These are phyloP conservation scores for Papilio glaucus DNA, from an alignment of 1,140 invertebrate species.

Conservation along the genomic window DNA sequence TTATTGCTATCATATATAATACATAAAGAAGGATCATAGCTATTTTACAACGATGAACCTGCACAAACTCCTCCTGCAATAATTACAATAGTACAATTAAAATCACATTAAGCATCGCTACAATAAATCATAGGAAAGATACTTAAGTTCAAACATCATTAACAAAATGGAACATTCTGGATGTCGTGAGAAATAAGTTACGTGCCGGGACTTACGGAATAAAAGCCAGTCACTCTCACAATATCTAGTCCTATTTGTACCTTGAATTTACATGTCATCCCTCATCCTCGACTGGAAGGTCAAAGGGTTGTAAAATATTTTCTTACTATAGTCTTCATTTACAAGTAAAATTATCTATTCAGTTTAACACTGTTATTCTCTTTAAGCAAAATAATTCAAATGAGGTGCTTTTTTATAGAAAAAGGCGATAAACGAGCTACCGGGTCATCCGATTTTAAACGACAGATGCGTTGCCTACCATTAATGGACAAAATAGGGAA, in stretches of 20 bases:
- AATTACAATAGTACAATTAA: no score
- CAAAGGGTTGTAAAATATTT: background rate
- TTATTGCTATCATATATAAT: no score
- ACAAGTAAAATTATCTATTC: background rate
- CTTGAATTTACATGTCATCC: slow-evolving; percentile 21
- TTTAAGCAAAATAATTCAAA: no score
- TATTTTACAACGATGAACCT: no score
- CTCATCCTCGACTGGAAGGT: slow-evolving; percentile 22
- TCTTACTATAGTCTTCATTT: background rate
- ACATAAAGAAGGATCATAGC: no score
- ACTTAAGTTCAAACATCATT: slow-evolving; percentile 4
- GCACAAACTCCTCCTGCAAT: no score
- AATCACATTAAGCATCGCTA: background rate
- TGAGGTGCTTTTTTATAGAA: no score
- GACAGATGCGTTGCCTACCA: no score
- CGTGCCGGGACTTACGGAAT: slow-evolving; percentile 17
- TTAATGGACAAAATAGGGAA: no score
- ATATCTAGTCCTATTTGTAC: background rate
- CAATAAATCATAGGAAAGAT: background rate
- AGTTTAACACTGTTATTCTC: background rate
- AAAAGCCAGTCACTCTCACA: slow-evolving; percentile 18
- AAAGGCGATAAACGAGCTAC: no score
- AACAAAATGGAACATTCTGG: background rate
- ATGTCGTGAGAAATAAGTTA: slow-evolving; percentile 11
- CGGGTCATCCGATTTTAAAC: no score